Base-by-base conservation (phyloP, 1,140 invertebrate species). In the Drosophila aff. region DNA sequence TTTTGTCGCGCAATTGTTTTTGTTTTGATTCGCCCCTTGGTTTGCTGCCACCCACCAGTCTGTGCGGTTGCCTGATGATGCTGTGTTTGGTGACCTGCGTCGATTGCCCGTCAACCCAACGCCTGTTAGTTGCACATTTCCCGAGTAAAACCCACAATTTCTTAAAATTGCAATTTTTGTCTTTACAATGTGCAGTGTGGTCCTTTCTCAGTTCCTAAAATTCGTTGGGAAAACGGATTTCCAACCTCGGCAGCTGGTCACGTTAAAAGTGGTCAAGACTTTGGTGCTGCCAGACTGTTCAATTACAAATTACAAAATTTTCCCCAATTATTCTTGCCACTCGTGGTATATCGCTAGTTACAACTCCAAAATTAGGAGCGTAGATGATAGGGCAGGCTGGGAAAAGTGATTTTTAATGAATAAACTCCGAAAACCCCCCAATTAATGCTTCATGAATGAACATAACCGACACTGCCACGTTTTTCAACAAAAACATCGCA, bases 1-100 rank as follows among this genome's bases (percentile, higher is more conserved):
- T 50, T 76, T 72, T 87, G 73, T 89, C 85, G 85, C 85, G 85
- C 85, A 89, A 82, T 89, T 89, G 81, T 89, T 85, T 90, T 85
- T 76, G 85, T 86, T 90, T 79, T 87, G 53, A 40, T 71, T 61
- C 44, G 41, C 58, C 28, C 36, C 82, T 85, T 80, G 82, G 76
- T 83, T 86, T 66, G 47, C 52, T 38, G 41, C 53, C 53, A 61
- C 64, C 68, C 61, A 79, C 74, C 67, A 49, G 81, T 78, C 74
- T 65, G 65, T 52, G 26, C 50, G 33, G 23, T 69, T 62, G 55
- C 40, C 57, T 49, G n/a, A 44, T 43, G 47, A 57, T 69, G 40
- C 5, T 36, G 31, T 31, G 13, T 23, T 49, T n/a, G 47, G 23
- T 53, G 55, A 74, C 67, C 67, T 74, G 52, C 68, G 67, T 18